Evolutionary conservation across 2,113 vertebrate genomes (phyloP).

Genomic region (Nycticorax nycticorax): DNA sequence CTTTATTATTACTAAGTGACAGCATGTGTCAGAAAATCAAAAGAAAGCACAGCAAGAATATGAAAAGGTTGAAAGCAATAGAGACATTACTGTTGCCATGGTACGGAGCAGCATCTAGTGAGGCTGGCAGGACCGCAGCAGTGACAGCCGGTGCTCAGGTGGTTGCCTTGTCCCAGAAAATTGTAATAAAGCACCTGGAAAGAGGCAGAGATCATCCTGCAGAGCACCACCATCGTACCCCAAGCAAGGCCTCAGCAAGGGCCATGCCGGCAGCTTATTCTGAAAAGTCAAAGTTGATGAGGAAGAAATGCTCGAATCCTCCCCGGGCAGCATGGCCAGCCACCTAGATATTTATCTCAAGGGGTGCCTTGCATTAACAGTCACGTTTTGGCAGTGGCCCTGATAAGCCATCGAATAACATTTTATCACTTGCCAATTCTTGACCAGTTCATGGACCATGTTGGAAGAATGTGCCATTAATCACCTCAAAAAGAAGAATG

Average conservation of each 20-base stretch:
- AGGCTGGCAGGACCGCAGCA: not conserved
- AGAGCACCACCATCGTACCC: accelerated
- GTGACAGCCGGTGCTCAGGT: not conserved
- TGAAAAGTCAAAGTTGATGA: not conserved
- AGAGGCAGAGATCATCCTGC: not conserved
- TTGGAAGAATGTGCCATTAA: not conserved
- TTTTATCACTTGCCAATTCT: not conserved
- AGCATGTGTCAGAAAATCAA: conserved; percentile 25
- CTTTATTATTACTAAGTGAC: conserved; percentile 27
- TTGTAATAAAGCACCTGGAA: not conserved
- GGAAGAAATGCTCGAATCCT: not conserved
- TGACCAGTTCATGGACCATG: not conserved
- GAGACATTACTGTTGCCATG: not conserved
- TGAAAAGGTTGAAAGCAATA: conserved; percentile 21
- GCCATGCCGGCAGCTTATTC: accelerated
- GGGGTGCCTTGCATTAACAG: not conserved
- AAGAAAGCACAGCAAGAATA: not conserved
- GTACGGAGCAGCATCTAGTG: not conserved
- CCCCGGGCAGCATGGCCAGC: not conserved
- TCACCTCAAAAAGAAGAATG: not conserved
- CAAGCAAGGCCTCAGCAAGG: not conserved
- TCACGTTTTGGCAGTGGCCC: not conserved
- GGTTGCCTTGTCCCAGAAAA: not conserved
- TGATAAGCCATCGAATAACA: not conserved
- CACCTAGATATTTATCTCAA: not conserved